Evolutionary conservation across 1,140 invertebrate species (phyloP).

Genomic region (Venustaconcha ellipsiformis): DNA sequence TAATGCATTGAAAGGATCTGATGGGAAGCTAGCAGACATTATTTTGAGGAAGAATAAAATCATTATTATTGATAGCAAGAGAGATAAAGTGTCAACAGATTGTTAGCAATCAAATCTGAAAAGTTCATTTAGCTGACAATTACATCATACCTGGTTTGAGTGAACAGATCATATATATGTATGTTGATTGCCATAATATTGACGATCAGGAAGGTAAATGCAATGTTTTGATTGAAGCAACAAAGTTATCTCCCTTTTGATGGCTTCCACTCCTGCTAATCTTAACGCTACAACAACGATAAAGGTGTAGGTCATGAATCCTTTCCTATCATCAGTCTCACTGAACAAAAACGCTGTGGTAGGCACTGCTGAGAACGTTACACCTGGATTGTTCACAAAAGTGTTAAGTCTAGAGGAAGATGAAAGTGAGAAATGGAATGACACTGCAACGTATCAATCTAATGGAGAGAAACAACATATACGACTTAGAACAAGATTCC

Average conservation of each 20-base stretch:
- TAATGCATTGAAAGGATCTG: too few relatives aligned
- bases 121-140: too few relatives aligned
- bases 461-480: background rate
- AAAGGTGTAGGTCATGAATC: background rate
- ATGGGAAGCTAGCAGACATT: too few relatives aligned
- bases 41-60: too few relatives aligned
- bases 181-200: background rate
- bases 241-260: background rate
- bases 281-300: background rate
- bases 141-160: too few relatives aligned
- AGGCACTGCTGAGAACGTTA: background rate
- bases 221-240: background rate
- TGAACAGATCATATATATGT: background rate
- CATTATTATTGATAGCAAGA: too few relatives aligned
- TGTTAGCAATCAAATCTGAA: too few relatives aligned
- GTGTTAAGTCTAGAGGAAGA: too few relatives aligned
- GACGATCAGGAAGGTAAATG: background rate
- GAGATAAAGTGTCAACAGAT: background rate
- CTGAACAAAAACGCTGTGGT: conserved; percentile 1
- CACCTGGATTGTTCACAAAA: too few relatives aligned
- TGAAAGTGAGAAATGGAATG: too few relatives aligned
- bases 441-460: background rate
- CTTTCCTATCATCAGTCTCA: background rate
- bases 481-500: background rate
- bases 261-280: background rate